phyloP scores from a whole-genome alignment of 2,113 vertebrate species.

The Nothocercus julius region DNA sequence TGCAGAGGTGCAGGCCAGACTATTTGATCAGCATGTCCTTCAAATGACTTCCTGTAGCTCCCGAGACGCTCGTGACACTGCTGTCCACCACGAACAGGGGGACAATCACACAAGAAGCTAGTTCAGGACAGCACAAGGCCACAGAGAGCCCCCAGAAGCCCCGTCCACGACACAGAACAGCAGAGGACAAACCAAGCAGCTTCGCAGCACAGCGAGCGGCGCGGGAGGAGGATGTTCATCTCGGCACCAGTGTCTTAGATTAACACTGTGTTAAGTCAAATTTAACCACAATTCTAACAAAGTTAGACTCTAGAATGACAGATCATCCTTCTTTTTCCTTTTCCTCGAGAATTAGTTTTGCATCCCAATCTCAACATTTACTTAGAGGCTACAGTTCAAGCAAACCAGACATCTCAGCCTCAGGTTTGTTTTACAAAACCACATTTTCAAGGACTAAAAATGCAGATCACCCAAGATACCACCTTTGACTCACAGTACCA shows the following conservation, averaged over 20 bases:
- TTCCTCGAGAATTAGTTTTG: neutral
- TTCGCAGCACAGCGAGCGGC: fast-evolving
- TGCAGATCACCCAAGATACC: neutral
- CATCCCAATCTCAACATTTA: neutral
- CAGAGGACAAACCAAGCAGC: fast-evolving
- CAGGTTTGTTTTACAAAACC: neutral
- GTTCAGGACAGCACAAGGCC: neutral
- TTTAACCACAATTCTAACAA: neutral
- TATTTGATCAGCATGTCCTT: neutral
- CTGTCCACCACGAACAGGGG: neutral
- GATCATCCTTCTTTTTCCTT: neutral
- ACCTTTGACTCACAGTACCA: neutral
- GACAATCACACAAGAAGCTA: neutral
- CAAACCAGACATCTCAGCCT: neutral
- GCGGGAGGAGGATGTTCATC: neutral
- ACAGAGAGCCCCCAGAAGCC: fast-evolving
- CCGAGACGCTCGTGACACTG: fast-evolving
- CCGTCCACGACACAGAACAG: neutral
- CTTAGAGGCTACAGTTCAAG: neutral
- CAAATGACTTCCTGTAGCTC: neutral
- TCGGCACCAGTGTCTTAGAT: fast-evolving
- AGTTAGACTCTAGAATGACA: neutral
- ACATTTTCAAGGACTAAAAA: neutral
- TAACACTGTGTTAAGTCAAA: fast-evolving
- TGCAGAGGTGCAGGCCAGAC: neutral